These are phyloP conservation scores for Pseudopodoces humilis DNA, from an alignment of 2,113 vertebrate genomes.

Conservation along the genomic window DNA sequence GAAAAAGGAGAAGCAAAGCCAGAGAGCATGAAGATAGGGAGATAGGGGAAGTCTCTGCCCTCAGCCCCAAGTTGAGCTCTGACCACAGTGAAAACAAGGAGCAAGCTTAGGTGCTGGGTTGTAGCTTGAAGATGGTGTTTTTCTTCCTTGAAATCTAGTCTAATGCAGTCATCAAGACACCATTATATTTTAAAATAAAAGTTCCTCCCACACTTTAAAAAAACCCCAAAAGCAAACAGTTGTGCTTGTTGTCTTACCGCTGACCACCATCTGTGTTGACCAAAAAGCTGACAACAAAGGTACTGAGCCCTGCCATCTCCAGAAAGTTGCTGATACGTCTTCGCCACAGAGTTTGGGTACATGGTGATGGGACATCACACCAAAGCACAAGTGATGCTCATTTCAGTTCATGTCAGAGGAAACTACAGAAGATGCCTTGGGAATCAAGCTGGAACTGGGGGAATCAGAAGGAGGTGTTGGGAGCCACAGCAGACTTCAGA, in stretches of 20 bases:
- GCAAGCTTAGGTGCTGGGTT: not conserved
- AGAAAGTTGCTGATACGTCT: not conserved
- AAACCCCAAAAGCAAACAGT: not conserved
- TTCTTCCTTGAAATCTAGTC: not conserved
- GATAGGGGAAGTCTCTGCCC: not conserved
- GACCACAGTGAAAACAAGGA: not conserved
- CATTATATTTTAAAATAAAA: not conserved
- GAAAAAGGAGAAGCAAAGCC: not conserved
- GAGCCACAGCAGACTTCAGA: not conserved
- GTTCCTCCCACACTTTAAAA: not conserved
- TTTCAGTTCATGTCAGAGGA: not conserved
- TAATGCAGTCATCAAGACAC: not conserved
- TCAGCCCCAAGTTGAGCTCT: not conserved
- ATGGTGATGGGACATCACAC: fast-evolving
- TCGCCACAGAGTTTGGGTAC: not conserved
- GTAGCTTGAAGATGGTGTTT: not conserved
- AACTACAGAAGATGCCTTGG: not conserved
- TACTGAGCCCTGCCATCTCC: not conserved
- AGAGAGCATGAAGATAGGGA: not conserved
- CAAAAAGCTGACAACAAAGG: not conserved
- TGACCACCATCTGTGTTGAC: not conserved
- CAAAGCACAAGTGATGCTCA: not conserved
- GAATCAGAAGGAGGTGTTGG: fast-evolving
- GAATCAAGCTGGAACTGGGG: not conserved
- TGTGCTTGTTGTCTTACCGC: not conserved